Percentiles rank a stretch among this genome's conserved stretches.
Conservation (phyloP, 2,888 invertebrate species). For the Orthosia gothica region DNA sequence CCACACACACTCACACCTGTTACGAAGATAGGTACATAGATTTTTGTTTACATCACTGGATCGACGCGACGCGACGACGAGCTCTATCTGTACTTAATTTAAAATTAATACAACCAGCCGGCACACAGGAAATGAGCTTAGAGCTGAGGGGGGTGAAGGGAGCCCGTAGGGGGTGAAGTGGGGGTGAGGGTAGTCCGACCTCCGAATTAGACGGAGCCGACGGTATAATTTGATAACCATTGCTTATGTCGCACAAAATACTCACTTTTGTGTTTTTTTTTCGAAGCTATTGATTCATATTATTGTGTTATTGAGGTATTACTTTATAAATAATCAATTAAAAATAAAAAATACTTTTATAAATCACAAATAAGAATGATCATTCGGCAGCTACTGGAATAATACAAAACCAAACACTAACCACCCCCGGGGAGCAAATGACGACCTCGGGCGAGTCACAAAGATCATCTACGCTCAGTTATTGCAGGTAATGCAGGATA, state of each 20-base stretch:
- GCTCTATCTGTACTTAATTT: conserved; percentile 89
- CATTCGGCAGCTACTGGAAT: no score
- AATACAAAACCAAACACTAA: no score
- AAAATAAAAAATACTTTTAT: no score
- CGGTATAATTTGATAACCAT: conserved; percentile 79
- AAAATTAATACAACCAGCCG: conserved; percentile 94
- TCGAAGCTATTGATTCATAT: no score
- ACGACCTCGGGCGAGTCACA: no score
- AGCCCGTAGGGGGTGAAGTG: conserved; percentile 38
- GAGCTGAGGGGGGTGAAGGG: conserved; percentile 80
- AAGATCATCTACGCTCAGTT: no score
- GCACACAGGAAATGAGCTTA: conserved; percentile 94
- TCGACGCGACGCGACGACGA: conserved; percentile 58
- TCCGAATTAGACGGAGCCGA: conserved; percentile 83
- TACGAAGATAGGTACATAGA: conserved; percentile 49
- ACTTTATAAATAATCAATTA: no score
- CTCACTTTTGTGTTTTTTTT: not conserved
- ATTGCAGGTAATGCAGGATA: no score
- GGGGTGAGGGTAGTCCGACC: conserved; percentile 66
- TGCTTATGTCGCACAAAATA: conserved; percentile 62
- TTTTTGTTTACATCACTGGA: conserved; percentile 70
- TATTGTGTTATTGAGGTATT: no score
- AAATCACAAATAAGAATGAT: no score
- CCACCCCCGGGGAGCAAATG: no score
- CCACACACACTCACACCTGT: conserved; percentile 11